Evolutionary conservation across 37 sponge, comb jelly and placozoan species (phyloP).

Genomic region (Aplysina aerophoba): DNA sequence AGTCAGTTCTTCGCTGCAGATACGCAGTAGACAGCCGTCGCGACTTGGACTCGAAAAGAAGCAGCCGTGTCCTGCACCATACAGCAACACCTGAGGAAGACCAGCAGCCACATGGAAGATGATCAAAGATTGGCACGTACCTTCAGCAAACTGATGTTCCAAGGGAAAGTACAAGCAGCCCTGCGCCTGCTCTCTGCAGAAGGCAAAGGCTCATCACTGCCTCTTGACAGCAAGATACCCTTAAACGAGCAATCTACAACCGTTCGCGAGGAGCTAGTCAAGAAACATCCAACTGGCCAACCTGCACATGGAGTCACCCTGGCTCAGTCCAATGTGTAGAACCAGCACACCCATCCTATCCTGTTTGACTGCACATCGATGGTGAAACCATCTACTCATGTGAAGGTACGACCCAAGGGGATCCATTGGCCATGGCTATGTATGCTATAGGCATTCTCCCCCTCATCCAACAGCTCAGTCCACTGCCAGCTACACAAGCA

Average conservation of each 20-base stretch:
- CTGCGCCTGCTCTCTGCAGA: not conserved
- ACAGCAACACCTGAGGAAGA: not conserved
- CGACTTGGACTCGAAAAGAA: too few species aligned
- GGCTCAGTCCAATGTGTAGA: not conserved
- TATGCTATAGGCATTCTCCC: constrained; percentile 53
- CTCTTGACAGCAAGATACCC: not conserved
- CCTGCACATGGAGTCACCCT: not conserved
- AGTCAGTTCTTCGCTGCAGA: too few species aligned
- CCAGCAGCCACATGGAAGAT: not conserved
- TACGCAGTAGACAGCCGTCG: too few species aligned
- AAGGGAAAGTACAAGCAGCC: constrained; percentile 4
- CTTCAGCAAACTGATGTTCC: constrained; percentile 3
- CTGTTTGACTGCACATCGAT: constrained; percentile 16
- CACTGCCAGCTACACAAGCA: not conserved
- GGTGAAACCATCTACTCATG: constrained; percentile 10
- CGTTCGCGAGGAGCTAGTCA: not conserved
- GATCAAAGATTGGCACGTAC: not conserved
- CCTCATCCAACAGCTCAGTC: constrained; percentile 21
- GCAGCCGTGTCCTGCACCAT: too few species aligned
- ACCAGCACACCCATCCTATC: not conserved
- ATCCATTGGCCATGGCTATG: constrained; percentile 58
- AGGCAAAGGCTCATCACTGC: not conserved
- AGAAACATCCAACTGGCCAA: not conserved
- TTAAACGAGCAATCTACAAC: not conserved
- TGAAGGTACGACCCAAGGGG: constrained; percentile 12